Conservation (phyloP, 2,888 invertebrate genomes). For the Branchipolynoe longqiensis region DNA sequence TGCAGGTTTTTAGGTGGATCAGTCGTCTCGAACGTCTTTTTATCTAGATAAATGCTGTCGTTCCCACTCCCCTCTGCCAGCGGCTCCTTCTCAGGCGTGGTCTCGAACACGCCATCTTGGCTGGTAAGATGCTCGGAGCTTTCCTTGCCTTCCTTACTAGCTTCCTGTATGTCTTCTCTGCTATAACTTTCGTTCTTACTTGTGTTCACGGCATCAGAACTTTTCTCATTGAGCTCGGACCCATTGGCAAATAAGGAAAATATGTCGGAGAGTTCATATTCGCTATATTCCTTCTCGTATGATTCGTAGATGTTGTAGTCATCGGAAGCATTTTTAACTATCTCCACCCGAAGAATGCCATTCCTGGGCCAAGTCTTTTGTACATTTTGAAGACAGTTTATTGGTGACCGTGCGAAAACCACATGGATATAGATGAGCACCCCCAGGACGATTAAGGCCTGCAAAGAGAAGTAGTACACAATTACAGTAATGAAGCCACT, state of each 20-base stretch:
- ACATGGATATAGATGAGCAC: slow-evolving; percentile 97
- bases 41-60: background rate
- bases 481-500: too few relatives aligned
- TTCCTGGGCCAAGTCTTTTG: slow-evolving; percentile 94
- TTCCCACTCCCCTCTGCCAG: background rate
- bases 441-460: slow-evolving; percentile 92
- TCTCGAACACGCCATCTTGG: background rate
- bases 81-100: background rate
- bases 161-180: background rate
- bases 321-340: slow-evolving; percentile 84
- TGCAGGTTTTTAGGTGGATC: slow-evolving; percentile 63
- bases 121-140: background rate
- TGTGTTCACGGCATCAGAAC: background rate
- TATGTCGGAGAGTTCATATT: slow-evolving; percentile 58
- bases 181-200: background rate
- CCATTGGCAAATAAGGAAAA: slow-evolving; percentile 33
- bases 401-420: slow-evolving; percentile 94
- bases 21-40: slow-evolving; percentile 24
- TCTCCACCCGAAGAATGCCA: slow-evolving; percentile 96
- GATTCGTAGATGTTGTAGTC: slow-evolving; percentile 91
- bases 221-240: slow-evolving; percentile 41
- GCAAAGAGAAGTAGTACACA: slow-evolving; percentile 68
- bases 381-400: slow-evolving; percentile 94
- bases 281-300: slow-evolving; percentile 86
- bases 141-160: background rate